Evolutionary conservation across 23 tunicate species (phyloP), one percentile per base, ranked within the genome.

Genomic region (Diplosoma virens): DNA sequence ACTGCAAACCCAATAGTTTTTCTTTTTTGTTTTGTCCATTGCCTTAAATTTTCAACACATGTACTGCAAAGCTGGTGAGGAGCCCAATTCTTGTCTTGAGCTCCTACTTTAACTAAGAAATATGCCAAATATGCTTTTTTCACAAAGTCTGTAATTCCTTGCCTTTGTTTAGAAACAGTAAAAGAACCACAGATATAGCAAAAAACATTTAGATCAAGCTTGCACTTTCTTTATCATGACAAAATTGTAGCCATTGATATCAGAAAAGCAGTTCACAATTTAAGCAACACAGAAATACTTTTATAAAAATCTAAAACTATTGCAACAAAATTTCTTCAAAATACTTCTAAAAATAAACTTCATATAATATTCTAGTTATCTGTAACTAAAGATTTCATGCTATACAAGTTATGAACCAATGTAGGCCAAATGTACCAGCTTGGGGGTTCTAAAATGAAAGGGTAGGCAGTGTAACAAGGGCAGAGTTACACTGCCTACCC

Each of bases 31-130:
- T 64, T 64, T 30, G 71, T 32, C 71, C 71, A 64, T 21, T 64
- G 71, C 37, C 71, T 25, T 32, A 64, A 32, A 28, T 64, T 64
- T 64, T 64, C 71, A 32, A 64, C 71, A 28, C 71, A 30, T 64
- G 71, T 32, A 34, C 71, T 28, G 37, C 71, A 64, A 30, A 64
- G 35, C 71, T 64, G 36, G 34, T 64, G 71, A 28, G 71, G 71
- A 30, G 71, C 71, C 71, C 71, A 25, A 32, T 30, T 30, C 71
- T 64, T 64, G 35, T 64, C 71, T 64, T 64, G 71, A 64, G 26
- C 71, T 30, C 71, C 35, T 64, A 28, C 11, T 28, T 64, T 64
- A 32, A 25, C 37, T 9, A 34, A 6, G 71, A 64, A 64, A 20
- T 64, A 64, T 64, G 71, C 71, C 37, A 64, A 64, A 32, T 64